These are phyloP conservation scores for Vulpes ferrilata DNA, from an alignment of 2,113 vertebrate genomes.

Conservation along the genomic window DNA sequence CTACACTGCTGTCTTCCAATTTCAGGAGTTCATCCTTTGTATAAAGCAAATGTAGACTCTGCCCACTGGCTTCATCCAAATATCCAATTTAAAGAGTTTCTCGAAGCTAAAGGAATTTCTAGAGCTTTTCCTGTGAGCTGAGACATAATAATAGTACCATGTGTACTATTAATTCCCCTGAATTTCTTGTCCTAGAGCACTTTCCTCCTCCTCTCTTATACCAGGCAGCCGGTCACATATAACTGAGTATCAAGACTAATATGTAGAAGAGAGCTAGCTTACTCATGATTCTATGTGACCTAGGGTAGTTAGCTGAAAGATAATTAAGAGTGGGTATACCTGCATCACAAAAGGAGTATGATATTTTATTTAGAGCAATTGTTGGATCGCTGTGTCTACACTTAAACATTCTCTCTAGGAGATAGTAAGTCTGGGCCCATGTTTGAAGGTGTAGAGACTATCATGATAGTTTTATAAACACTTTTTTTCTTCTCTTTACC, in stretches of 20 bases:
- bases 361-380: background rate
- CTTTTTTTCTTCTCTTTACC: background rate
- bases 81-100: background rate
- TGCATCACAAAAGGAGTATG: background rate
- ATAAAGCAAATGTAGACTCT: background rate
- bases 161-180: background rate
- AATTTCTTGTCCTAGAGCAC: background rate
- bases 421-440: background rate
- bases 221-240: background rate
- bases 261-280: background rate
- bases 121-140: background rate
- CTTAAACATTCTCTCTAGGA: background rate
- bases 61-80: background rate
- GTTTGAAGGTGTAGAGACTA: background rate
- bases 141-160: background rate
- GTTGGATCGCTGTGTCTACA: background rate
- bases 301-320: background rate
- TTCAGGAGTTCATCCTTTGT: background rate
- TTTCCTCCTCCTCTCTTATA: background rate
- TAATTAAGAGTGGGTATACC: background rate
- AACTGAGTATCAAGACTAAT: background rate
- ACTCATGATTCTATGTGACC: background rate
- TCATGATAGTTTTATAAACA: background rate
- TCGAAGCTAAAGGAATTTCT: background rate
- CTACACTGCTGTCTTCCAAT: background rate